Conservation (phyloP, 2,113 vertebrate species). For the Crotalus horridus region DNA sequence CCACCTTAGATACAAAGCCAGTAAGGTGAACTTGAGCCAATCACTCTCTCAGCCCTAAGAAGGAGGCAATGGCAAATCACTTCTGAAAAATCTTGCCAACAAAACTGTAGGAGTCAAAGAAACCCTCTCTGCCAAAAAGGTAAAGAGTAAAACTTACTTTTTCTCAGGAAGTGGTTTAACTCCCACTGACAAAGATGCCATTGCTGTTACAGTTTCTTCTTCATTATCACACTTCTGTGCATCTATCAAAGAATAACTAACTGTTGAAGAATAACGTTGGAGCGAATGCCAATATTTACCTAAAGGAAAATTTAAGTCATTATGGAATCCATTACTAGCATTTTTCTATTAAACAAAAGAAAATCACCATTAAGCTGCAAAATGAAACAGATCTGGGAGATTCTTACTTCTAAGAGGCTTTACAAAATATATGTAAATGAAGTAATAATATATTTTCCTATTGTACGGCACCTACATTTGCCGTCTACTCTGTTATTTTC, state of each 20-base stretch:
- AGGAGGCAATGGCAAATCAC: background rate
- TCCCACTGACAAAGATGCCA: constrained; percentile 93
- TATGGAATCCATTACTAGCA: background rate
- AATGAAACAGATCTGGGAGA: background rate
- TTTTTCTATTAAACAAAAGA: background rate
- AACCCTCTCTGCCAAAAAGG: background rate
- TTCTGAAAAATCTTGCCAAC: background rate
- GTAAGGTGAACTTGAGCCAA: background rate
- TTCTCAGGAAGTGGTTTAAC: constrained; percentile 84
- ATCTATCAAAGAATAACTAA: constrained; percentile 86
- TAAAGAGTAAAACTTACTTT: constrained; percentile 69
- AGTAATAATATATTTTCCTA: background rate
- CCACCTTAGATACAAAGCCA: background rate
- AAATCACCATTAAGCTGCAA: background rate
- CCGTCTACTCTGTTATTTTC: background rate
- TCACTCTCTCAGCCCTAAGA: background rate
- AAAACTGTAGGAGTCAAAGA: background rate
- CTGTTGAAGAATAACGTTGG: constrained; percentile 77
- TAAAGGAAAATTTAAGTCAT: constrained; percentile 52
- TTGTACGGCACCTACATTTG: background rate
- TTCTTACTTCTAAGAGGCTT: background rate
- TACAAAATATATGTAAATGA: background rate
- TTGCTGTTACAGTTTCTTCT: constrained; percentile 94
- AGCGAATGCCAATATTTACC: constrained; percentile 95
- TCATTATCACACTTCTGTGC: constrained; percentile 86